Base-by-base conservation (phyloP, 2,888 invertebrate species). In the Chorisops tibialis region DNA sequence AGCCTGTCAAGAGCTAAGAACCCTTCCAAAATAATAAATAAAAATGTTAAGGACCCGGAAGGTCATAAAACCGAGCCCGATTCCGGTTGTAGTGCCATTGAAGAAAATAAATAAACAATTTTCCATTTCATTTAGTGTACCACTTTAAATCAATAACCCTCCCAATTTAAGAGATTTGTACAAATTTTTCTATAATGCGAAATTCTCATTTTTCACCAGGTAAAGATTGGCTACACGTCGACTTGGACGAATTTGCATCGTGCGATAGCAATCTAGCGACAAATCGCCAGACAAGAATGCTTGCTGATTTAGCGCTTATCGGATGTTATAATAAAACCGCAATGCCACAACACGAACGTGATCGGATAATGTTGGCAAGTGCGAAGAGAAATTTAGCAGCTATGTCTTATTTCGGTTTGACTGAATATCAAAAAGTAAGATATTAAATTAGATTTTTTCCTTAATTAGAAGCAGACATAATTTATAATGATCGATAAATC, bases 331-430 rank as follows among this genome's bases (percentile, higher is more conserved):
- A 97, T 74, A 88, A 86, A 69, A 87, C 87, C 51, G 83, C 86
- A 68, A 85, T 91, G 81, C 84, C 88, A 52, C 81, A 82, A 52
- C 79, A 83, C 11, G 91, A 93, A 71, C 83, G 91, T 38, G 91
- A 94, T 73, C 81, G 87, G 59, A 87, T 96, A 50, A 87, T 99
- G 84, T 81, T 99, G 66, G 91, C 92, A 37, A 96, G 96, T 73
- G 99, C 99, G 59, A 97, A 97, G 80, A 85, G 89, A 68, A 99
- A 99, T 80, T 82, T 99, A 62, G 88, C 91, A 65, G 88, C 89
- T 51, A 94, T 99, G 93, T 91, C 97, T 59, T 99, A 94, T 79
- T 98, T 98, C 78, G 98, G 97, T 67, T 84, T 99, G 66, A 96
- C 96, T 6, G 99, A 99, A 80, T 87, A 87, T 79, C 97, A 98